Conservation (phyloP, 2,797 vertebrate genomes). For the Lepidocolaptes lacrymiger region DNA sequence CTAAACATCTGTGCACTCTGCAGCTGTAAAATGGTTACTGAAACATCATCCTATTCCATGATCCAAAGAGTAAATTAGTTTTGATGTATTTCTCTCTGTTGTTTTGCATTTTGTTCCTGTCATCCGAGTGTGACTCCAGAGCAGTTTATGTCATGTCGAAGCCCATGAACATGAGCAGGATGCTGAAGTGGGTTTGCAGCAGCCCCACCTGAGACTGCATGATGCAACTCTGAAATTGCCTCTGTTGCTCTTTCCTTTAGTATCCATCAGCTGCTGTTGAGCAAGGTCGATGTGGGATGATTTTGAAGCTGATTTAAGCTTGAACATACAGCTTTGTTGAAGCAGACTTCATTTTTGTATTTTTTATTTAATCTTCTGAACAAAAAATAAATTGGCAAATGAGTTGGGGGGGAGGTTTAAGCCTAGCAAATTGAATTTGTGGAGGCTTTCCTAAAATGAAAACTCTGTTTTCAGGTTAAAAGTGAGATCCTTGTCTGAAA, state of each 20-base stretch:
- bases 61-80: not conserved
- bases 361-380: not conserved
- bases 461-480: not conserved
- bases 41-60: not conserved
- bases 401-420: not conserved
- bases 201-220: not conserved
- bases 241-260: not conserved
- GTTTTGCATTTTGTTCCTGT: not conserved
- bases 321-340: not conserved
- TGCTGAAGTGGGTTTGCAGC: not conserved
- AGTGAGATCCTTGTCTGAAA: not conserved
- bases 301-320: not conserved
- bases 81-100: not conserved
- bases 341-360: not conserved
- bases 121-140: not conserved
- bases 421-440: not conserved
- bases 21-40: not conserved
- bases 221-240: not conserved
- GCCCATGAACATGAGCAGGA: accelerated
- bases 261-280: not conserved
- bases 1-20: not conserved
- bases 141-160: not conserved
- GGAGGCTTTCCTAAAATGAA: not conserved
- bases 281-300: not conserved
- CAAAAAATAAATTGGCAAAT: not conserved